Base-by-base conservation (phyloP, 2,113 vertebrate species). In the Cygnus atratus region DNA sequence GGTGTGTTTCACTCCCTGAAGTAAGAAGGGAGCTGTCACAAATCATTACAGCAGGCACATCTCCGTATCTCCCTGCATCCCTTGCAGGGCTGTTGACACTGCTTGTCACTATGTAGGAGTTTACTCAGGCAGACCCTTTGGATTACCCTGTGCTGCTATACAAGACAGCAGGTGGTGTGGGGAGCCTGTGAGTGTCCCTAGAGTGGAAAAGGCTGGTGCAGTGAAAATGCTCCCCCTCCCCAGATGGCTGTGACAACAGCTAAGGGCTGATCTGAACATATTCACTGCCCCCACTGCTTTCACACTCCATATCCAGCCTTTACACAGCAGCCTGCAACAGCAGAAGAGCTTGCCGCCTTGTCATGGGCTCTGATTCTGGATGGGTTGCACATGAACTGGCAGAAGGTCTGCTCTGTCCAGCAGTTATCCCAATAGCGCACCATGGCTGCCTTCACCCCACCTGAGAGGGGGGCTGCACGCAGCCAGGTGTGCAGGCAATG, bases 301-400 rank as follows among this genome's bases (percentile, higher is more conserved):
- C 22, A 25, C 37, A 12, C 26, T 35, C 43, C 33, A 4, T 17
- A 8, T 22, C 50, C 14, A 43, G 59, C 44, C 26, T 33, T 31
- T 20, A 1, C 8, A 2, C 15, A 74, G 65, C n/a, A 68, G 25
- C 13, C 48, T 73, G 58, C 13, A 76, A 57, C 33, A 44, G 43
- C 65, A 33, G 13, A 35, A 13, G 10, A 10, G 1, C 5, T 62
- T 48, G 29, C 22, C 50, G 18, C 46, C 46, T 21, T 13, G 31
- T 29, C 33, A 28, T 4, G 1, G 39, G 15, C 35, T 55, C 19
- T 52, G 58, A 6, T 22, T 43, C 63, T 21, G 33, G 8, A 4
- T 2, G 10, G 39, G 25, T 2, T 46, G 58, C 84, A 33, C 0
- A 0, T 8, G 20, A 9, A 3, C 28, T 39, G 59, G 62, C 44